phyloP scores from a whole-genome alignment of 2,888 invertebrate genomes.

The Dryococelus australis region DNA sequence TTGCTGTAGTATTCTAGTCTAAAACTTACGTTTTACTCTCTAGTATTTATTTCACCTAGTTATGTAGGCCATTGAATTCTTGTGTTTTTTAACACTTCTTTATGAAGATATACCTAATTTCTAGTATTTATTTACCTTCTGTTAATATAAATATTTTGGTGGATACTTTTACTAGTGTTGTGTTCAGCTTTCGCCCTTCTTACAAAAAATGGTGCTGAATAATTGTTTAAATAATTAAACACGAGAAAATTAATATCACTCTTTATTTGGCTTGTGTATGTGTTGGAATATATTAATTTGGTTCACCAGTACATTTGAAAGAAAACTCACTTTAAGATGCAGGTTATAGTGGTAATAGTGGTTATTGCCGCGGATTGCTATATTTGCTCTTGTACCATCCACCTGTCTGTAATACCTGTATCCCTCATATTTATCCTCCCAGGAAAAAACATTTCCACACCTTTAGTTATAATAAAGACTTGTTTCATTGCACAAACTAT shows the following conservation, averaged over 20 bases:
- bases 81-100: not conserved
- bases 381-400: no score
- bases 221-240: not conserved
- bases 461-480: no score
- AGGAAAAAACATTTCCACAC: no score
- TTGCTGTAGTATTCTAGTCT: constrained; percentile 6
- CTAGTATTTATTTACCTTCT: not conserved
- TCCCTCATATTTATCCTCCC: no score
- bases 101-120: not conserved
- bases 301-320: no score
- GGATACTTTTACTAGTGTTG: not conserved
- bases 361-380: no score
- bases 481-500: no score
- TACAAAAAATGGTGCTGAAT: no score
- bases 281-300: not conserved
- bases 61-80: not conserved
- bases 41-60: constrained; percentile 9
- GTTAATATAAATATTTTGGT: not conserved
- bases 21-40: not conserved
- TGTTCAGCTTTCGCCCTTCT: not conserved
- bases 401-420: no score
- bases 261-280: not conserved
- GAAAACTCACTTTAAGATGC: no score
- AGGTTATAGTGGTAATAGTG: no score
- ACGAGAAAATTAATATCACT: no score